phyloP scores from a whole-genome alignment of 2,888 invertebrate genomes.

The Sinohyriopsis cumingii region DNA sequence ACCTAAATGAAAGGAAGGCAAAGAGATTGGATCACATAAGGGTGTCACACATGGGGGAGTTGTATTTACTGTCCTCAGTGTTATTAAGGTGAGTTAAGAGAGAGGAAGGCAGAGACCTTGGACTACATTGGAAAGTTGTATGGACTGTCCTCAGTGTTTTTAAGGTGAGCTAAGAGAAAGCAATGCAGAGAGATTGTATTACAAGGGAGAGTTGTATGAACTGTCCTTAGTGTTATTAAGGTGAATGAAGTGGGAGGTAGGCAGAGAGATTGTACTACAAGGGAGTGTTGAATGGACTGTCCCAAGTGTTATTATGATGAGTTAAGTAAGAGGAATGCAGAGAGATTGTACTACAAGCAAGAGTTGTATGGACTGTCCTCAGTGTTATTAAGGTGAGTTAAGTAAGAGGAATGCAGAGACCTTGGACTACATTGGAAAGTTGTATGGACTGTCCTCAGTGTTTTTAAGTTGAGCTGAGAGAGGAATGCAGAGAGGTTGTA shows the following conservation, averaged over 20 bases:
- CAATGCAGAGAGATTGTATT: too few relatives aligned
- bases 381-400: constrained; percentile 83
- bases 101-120: too few relatives aligned
- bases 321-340: constrained; percentile 83
- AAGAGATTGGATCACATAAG: constrained; percentile 90
- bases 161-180: too few relatives aligned
- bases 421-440: constrained; percentile 95
- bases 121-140: too few relatives aligned
- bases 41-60: constrained; percentile 73
- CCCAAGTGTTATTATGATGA: constrained; percentile 80
- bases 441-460: constrained; percentile 89
- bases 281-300: too few relatives aligned
- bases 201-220: too few relatives aligned
- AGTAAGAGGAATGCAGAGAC: constrained; percentile 81
- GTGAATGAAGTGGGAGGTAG: constrained; percentile 86
- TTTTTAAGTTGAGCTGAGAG: not conserved
- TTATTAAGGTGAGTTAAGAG: too few relatives aligned
- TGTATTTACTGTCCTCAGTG: not conserved
- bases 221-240: constrained; percentile 75
- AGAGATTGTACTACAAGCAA: constrained; percentile 90
- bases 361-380: constrained; percentile 94
- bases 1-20: constrained; percentile 84
- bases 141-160: too few relatives aligned
- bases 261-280: too few relatives aligned
- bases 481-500: too few relatives aligned